These are phyloP conservation scores for Elysia crispata DNA, from an alignment of 2,888 invertebrate genomes.

Conservation along the genomic window DNA sequence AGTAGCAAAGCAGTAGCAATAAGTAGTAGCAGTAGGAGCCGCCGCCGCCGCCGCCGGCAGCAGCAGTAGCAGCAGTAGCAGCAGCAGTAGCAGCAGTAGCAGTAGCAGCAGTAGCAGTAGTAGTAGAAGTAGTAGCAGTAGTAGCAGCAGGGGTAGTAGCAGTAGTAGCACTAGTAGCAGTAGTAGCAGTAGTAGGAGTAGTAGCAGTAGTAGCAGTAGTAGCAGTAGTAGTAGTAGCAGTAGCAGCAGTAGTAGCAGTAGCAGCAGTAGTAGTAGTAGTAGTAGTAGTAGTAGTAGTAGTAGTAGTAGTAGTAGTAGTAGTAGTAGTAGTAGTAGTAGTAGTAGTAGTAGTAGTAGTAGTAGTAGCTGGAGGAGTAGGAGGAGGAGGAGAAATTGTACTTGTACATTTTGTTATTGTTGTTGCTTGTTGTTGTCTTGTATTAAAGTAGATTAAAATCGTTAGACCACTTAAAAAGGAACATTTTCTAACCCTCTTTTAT, in stretches of 20 bases:
- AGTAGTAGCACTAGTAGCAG: too few species aligned
- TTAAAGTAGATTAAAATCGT: too few species aligned
- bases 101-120: background rate
- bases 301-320: constrained; percentile 38
- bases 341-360: too few species aligned
- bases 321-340: constrained; percentile 43
- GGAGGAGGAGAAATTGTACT: too few species aligned
- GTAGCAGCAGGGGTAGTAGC: constrained; percentile 24
- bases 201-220: constrained; percentile 29
- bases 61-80: background rate
- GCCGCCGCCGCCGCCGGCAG: too few species aligned
- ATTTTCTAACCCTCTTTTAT: too few species aligned
- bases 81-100: background rate
- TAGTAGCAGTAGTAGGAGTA: too few species aligned
- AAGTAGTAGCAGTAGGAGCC: too few species aligned
- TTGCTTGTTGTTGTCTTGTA: too few species aligned
- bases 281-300: constrained; percentile 42
- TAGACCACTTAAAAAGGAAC: too few species aligned
- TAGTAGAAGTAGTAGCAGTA: constrained; percentile 16
- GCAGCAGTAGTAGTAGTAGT: constrained; percentile 40
- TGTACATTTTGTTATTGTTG: too few species aligned
- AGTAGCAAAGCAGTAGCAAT: background rate
- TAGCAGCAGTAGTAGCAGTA: constrained; percentile 15
- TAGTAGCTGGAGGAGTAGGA: too few species aligned
- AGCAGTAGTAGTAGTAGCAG: constrained; percentile 16